Percentiles rank a stretch among this genome's conserved stretches.
These are phyloP conservation scores for Neoseiulus cucumeris DNA, from an alignment of 1,140 invertebrate species.

Conservation along the genomic window DNA sequence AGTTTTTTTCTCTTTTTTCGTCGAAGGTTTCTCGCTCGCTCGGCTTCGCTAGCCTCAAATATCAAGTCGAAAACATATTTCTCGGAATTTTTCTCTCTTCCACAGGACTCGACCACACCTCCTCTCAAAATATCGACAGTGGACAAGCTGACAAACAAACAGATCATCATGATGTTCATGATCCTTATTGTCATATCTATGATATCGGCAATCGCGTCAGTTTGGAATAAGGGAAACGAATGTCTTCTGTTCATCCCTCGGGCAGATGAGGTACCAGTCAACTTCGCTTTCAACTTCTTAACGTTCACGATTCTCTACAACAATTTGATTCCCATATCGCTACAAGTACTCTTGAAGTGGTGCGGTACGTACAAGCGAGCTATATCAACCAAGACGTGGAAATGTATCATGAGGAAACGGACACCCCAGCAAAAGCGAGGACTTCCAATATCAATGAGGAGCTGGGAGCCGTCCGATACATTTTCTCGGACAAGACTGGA, in stretches of 20 bases:
- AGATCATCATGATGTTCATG: conserved; percentile 30
- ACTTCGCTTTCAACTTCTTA: conserved; percentile 83
- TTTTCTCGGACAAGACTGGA: conserved; percentile 90
- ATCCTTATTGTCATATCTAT: conserved; percentile 38
- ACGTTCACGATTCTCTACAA: conserved; percentile 99
- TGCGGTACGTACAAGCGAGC: conserved; percentile 78
- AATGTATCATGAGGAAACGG: conserved; percentile 81
- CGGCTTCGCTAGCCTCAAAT: too few relatives aligned
- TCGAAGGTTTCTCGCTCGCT: too few relatives aligned
- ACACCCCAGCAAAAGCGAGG: conserved; percentile 86
- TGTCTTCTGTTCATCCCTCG: conserved; percentile 32
- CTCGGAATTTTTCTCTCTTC: too few relatives aligned
- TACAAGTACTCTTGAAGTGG: conserved; percentile 83
- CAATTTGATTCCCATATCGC: conserved; percentile 95
- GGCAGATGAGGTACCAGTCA: conserved; percentile 34
- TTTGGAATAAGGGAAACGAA: conserved; percentile 41
- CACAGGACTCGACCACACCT: conserved; percentile 50
- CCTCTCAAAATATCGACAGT: conserved; percentile 81
- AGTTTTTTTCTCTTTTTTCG: too few relatives aligned
- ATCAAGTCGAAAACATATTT: too few relatives aligned
- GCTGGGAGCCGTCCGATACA: conserved; percentile 86
- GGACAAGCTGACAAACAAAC: conserved; percentile 78
- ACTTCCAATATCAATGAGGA: conserved; percentile 99
- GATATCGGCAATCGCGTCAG: conserved; percentile 46
- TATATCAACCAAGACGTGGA: conserved; percentile 82